Base-by-base conservation (phyloP, 2,888 invertebrate genomes). In the Abrostola tripartita region DNA sequence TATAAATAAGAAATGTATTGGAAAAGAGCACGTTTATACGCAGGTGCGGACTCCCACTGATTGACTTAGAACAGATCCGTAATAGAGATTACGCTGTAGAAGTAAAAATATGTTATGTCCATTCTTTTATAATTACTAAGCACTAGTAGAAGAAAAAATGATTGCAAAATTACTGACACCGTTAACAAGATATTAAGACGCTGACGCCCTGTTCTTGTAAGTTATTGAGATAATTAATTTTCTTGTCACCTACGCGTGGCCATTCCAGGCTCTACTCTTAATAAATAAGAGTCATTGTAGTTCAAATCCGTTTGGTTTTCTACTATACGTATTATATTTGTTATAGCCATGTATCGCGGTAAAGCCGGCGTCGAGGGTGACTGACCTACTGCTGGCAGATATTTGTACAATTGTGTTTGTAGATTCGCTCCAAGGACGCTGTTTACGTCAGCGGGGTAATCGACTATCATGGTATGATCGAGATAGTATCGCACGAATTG, bases 351-450 rank as follows among this genome's bases (percentile, higher is more conserved):
- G 71, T 75, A 71, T 57, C 42, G 65, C 68, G 55, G 71, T 74
- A 71, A 69, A 83, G 79, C 81, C 75, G 52, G 50, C 53, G 61
- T 49, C 72, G 70, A 81, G 87, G 92, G 92, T 93, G 88, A 93
- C 79, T 90, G 92, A 92, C 90, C 92, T 78, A 82, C 82, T 85
- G 81, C 75, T 77, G 70, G 81, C 81, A 82, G 88, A 86, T 92
- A 90, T 92, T 92, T 92, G 89, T 88, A 90, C 91, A 91, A 91
- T 90, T 91, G 89, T 90, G 90, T 89, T 89, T 89, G 88, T 90
- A 87, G 88, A 87, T 88, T 89, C 86, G 86, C 85, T 87, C 81
- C 93, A 93, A 93, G 93, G 93, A 92, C 93, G 84, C 75, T 56
- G 83, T 88, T 93, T 91, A 89, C 93, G 92, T 93, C 93, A 92